These are phyloP conservation scores for Melanotaenia pygmaea DNA, from an alignment of 2,797 vertebrate species.

Conservation along the genomic window DNA sequence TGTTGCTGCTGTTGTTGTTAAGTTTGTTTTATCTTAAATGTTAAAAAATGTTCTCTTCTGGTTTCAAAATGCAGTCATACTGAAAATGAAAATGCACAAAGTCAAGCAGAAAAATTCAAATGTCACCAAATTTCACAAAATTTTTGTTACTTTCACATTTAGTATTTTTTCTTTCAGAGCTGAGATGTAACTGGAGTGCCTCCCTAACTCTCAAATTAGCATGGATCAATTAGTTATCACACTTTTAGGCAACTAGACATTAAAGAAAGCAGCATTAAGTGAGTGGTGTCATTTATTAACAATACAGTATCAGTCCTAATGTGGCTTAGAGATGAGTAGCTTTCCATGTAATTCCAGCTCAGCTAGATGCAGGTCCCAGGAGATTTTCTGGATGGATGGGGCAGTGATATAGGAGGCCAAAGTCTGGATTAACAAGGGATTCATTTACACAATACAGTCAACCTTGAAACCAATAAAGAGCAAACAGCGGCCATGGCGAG, in stretches of 20 bases:
- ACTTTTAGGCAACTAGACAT: too few relatives aligned
- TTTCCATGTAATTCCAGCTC: background rate
- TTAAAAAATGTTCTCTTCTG: too few relatives aligned
- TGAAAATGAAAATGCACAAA: background rate
- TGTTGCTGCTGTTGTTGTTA: too few relatives aligned
- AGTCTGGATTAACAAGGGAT: constrained; percentile 46
- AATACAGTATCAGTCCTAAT: background rate
- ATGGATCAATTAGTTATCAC: too few relatives aligned
- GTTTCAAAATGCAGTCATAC: too few relatives aligned
- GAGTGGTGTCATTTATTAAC: background rate
- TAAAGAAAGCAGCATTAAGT: background rate
- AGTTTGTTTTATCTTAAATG: too few relatives aligned
- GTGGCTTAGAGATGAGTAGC: background rate
- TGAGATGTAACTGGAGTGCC: background rate
- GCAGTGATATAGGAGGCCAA: constrained; percentile 25
- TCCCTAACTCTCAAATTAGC: background rate
- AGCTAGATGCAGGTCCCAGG: constrained; percentile 15
- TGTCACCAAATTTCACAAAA: too few relatives aligned
- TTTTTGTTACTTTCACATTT: too few relatives aligned
- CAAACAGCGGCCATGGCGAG: background rate
- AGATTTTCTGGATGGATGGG: constrained; percentile 38
- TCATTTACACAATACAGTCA: constrained; percentile 34
- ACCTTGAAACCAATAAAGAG: constrained; percentile 31
- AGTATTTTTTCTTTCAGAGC: background rate
- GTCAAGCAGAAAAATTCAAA: background rate